Evolutionary conservation across 2,113 vertebrate species (phyloP).

Genomic region (Misgurnus anguillicaudatus): DNA sequence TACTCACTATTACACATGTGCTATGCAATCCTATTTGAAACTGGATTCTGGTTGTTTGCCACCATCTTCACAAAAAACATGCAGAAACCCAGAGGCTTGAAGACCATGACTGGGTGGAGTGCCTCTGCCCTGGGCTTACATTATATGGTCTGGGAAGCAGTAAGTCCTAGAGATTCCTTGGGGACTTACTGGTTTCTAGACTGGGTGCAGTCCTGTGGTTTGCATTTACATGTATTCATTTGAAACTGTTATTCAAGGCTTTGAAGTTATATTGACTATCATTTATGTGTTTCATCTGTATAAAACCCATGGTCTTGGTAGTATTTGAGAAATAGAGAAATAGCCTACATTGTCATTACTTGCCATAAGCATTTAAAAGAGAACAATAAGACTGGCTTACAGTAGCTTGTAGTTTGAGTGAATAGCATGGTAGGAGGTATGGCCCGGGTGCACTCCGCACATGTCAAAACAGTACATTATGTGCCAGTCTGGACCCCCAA

Average conservation of each 20-base stretch:
- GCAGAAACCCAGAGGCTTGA: slow-evolving; percentile 38
- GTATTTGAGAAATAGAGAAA: too few relatives aligned
- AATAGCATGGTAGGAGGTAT: slow-evolving; percentile 24
- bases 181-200: slow-evolving; percentile 55
- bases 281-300: too few relatives aligned
- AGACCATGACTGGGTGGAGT: slow-evolving; percentile 46
- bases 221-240: too few relatives aligned
- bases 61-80: slow-evolving; percentile 32
- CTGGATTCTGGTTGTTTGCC: slow-evolving; percentile 39
- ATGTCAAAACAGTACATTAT: slow-evolving; percentile 60
- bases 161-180: slow-evolving; percentile 45
- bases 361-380: too few relatives aligned
- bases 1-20: too few relatives aligned
- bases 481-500: slow-evolving; percentile 60
- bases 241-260: too few relatives aligned
- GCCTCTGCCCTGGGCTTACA: slow-evolving; percentile 49
- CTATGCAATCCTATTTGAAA: slow-evolving; percentile 3
- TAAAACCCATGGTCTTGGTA: too few relatives aligned
- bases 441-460: slow-evolving; percentile 35
- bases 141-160: slow-evolving; percentile 49
- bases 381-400: slow-evolving; percentile 11
- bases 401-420: slow-evolving; percentile 40
- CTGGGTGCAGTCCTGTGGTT: slow-evolving; percentile 53
- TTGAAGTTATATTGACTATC: too few relatives aligned
- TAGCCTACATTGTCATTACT: too few relatives aligned